Percentiles rank a stretch among this genome's conserved stretches.
Evolutionary conservation across 2,113 vertebrate genomes (phyloP).

Genomic region (Thamnaconus septentrionalis): DNA sequence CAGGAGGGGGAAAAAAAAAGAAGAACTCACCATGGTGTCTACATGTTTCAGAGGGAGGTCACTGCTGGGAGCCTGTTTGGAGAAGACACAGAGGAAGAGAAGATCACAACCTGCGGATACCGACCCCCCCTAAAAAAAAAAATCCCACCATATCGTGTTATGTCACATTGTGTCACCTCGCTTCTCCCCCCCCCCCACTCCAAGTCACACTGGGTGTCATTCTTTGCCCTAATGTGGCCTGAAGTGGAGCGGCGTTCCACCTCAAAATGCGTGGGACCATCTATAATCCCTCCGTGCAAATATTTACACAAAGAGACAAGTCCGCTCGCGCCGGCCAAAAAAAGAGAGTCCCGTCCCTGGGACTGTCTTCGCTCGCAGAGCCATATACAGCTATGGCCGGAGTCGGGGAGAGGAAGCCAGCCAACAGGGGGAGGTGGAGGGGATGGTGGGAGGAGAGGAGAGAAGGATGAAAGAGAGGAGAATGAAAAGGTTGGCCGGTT

Average conservation of each 20-base stretch:
- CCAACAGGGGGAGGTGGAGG: background rate
- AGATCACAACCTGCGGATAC: constrained; percentile 16
- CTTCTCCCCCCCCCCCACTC: constrained; percentile 1
- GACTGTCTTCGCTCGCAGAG: constrained; percentile 27
- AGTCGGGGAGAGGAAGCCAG: constrained; percentile 12
- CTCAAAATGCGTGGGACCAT: constrained; percentile 55
- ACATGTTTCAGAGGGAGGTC: constrained; percentile 82
- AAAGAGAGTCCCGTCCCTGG: constrained; percentile 33
- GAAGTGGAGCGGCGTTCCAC: constrained; percentile 46
- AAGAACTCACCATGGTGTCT: constrained; percentile 81
- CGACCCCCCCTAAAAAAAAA: background rate
- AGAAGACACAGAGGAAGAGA: constrained; percentile 48
- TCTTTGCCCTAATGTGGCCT: constrained; percentile 69
- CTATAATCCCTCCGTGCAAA: constrained; percentile 61
- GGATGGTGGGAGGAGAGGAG: constrained; percentile 6
- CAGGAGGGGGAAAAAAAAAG: background rate
- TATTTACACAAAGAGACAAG: constrained; percentile 69
- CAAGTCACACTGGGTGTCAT: constrained; percentile 31
- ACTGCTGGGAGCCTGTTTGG: constrained; percentile 70
- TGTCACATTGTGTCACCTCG: background rate
- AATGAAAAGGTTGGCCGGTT: background rate
- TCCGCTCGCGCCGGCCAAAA: constrained; percentile 58
- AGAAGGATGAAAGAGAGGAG: background rate
- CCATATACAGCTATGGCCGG: constrained; percentile 66
- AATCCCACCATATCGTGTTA: background rate